A percentile compares a stretch with the other conserved stretches of the same genome.
phyloP scores from a whole-genome alignment of 1,140 invertebrate species.

The Temnothorax nylanderi region DNA sequence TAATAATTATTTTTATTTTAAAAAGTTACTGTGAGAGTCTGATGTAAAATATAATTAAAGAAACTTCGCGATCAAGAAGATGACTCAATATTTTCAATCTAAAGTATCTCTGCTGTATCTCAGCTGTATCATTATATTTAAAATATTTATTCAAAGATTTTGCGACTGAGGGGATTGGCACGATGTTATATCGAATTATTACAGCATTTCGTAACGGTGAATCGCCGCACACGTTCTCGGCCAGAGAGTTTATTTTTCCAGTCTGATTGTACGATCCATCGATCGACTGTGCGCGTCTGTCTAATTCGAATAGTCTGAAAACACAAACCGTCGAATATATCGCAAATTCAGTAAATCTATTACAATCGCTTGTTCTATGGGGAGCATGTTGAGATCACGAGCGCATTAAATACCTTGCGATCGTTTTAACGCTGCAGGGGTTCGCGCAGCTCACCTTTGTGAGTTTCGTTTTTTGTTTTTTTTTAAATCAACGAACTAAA shows the following conservation, averaged over 20 bases:
- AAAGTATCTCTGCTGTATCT: no score
- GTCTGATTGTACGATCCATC: constrained; percentile 7
- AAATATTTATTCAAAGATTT: not conserved
- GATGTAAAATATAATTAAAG: not conserved
- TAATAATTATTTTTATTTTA: not conserved
- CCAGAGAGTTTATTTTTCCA: constrained; percentile 58
- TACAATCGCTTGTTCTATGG: constrained; percentile 50
- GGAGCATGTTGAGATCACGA: constrained; percentile 25
- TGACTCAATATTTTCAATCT: not conserved
- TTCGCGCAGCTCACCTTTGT: not conserved
- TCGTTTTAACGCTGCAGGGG: not conserved
- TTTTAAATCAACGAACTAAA: not conserved
- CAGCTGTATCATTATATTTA: not conserved
- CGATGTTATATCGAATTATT: constrained; percentile 24
- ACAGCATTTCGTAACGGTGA: not conserved
- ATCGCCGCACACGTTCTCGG: not conserved
- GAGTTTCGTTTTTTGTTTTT: not conserved
- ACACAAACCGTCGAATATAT: constrained; percentile 61
- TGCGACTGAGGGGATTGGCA: not conserved
- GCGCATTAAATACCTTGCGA: constrained; percentile 4
- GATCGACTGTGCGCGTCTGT: constrained; percentile 48
- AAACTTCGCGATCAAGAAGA: not conserved
- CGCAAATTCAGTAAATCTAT: constrained; percentile 53
- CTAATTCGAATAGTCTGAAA: constrained; percentile 56
- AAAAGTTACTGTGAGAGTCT: not conserved